Evolutionary conservation across 2,113 vertebrate species (phyloP).

Genomic region (Microcebus lehilahytsara): DNA sequence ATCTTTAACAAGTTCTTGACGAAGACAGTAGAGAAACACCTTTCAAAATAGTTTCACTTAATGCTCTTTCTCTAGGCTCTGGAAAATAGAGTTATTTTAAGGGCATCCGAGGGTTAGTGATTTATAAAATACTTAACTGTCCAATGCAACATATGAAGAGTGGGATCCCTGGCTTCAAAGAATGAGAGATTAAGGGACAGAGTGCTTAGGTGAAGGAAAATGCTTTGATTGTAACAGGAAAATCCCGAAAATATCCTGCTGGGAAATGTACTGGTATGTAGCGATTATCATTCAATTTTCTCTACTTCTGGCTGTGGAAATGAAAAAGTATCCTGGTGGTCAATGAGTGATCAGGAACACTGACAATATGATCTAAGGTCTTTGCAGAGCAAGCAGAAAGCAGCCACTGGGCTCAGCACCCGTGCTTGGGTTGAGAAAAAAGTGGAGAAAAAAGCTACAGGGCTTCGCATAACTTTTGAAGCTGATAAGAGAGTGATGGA

Average conservation of each 20-base stretch:
- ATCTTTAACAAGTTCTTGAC: not conserved
- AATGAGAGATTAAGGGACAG: not conserved
- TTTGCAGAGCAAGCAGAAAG: slow-evolving; percentile 20
- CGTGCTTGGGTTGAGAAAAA: not conserved
- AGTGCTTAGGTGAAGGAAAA: not conserved
- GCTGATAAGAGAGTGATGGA: not conserved
- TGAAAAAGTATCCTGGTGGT: not conserved
- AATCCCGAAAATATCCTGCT: not conserved
- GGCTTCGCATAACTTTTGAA: not conserved
- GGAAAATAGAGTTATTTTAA: slow-evolving; percentile 5
- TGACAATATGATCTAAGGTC: not conserved
- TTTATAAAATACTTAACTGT: not conserved
- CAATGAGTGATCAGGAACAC: not conserved
- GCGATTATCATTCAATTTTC: not conserved
- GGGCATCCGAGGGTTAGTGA: not conserved
- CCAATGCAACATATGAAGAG: not conserved
- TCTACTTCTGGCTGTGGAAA: not conserved
- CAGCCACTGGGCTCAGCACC: not conserved
- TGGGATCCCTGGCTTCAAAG: not conserved
- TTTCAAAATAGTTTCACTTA: not conserved
- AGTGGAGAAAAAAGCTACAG: not conserved
- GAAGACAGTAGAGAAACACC: not conserved
- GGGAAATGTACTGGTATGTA: not conserved
- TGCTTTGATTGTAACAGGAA: not conserved
- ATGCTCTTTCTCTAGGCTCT: not conserved